Evolutionary conservation across 2,888 invertebrate species (phyloP).

Genomic region (Campoplex nolae): DNA sequence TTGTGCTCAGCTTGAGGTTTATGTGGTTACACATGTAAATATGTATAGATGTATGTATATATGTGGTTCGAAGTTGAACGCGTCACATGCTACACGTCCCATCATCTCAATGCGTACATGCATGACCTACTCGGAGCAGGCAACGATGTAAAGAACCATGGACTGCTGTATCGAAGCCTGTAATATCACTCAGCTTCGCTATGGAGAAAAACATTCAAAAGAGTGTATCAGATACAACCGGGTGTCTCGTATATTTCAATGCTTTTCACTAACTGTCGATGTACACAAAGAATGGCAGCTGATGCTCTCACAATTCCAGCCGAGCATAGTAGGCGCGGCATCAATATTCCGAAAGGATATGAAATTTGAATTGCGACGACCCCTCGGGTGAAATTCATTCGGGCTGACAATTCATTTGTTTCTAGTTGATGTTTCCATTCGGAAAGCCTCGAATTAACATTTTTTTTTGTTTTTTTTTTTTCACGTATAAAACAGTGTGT

Average conservation of each 20-base stretch:
- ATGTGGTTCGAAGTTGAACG: conserved; percentile 26
- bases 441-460: background rate
- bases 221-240: background rate
- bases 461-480: background rate
- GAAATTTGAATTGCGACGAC: background rate
- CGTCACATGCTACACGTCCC: conserved; percentile 30
- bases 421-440: background rate
- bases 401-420: background rate
- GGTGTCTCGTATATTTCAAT: conserved; percentile 1
- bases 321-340: background rate
- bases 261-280: background rate
- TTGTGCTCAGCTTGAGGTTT: conserved; percentile 41
- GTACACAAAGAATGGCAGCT: background rate
- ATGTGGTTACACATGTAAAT: conserved; percentile 22
- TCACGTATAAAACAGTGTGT: too few relatives aligned
- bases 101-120: conserved; percentile 9
- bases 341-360: background rate
- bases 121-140: background rate
- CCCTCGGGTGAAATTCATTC: background rate
- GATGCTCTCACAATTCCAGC: background rate
- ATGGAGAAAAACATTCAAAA: conserved; percentile 25
- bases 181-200: conserved; percentile 35
- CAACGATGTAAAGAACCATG: conserved; percentile 4
- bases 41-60: background rate
- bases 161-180: background rate